A percentile compares a stretch with the other conserved stretches of the same genome.
Evolutionary conservation across 1,140 invertebrate species (phyloP).

Genomic region (Pseudomyrmex flavicornis): DNA sequence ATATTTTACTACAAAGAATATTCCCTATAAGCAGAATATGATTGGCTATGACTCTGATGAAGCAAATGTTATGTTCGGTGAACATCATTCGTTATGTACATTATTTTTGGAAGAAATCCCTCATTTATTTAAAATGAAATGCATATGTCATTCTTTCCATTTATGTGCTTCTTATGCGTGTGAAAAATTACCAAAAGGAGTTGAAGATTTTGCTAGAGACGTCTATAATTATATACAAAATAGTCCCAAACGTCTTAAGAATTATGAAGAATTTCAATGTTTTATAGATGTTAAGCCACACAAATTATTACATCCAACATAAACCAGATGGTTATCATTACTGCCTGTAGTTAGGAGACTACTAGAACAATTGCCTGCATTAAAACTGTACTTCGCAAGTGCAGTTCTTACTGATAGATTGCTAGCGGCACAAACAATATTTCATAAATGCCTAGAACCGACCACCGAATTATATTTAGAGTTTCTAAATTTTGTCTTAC

Average conservation of each 20-base stretch:
- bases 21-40: constrained; percentile 53
- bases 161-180: neutral
- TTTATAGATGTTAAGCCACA: constrained; percentile 18
- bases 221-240: neutral
- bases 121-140: neutral
- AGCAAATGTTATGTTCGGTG: constrained; percentile 54
- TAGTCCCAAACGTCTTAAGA: neutral
- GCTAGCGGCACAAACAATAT: constrained; percentile 11
- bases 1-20: constrained; percentile 42
- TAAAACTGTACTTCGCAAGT: constrained; percentile 58
- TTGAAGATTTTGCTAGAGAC: neutral
- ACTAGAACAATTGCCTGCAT: constrained; percentile 54
- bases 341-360: constrained; percentile 28
- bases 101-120: neutral
- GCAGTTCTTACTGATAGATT: constrained; percentile 50
- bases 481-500: constrained; percentile 4
- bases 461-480: constrained; percentile 4
- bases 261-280: constrained; percentile 3
- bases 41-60: constrained; percentile 61
- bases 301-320: neutral
- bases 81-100: neutral
- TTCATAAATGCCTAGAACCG: neutral
- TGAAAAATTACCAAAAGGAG: neutral
- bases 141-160: neutral
- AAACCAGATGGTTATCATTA: constrained; percentile 1